Conservation (phyloP, 2,797 vertebrate species). For the Cryptoprocta ferox region DNA sequence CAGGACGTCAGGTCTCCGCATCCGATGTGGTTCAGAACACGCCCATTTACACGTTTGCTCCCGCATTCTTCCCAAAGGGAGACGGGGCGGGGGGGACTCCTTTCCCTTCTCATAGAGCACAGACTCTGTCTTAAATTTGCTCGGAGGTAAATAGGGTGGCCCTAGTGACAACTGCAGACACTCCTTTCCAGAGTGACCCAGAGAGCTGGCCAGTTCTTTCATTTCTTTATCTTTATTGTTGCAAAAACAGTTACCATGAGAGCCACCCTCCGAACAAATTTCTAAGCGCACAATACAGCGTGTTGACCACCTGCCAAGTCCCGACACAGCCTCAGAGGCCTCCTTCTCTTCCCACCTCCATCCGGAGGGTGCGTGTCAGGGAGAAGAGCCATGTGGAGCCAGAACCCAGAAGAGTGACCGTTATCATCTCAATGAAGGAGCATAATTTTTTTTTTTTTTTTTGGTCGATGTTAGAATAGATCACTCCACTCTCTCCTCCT, state of each 20-base stretch:
- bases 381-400: not conserved
- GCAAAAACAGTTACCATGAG: not conserved
- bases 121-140: not conserved
- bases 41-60: rapidly evolving
- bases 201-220: not conserved
- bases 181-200: not conserved
- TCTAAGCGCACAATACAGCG: no score
- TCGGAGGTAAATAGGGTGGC: not conserved
- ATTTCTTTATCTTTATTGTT: not conserved
- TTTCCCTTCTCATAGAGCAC: not conserved
- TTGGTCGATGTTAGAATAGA: not conserved
- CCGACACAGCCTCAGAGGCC: rapidly evolving
- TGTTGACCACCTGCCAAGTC: not conserved
- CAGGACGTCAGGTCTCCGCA: not conserved
- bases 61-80: not conserved
- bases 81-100: not conserved
- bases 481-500: not conserved
- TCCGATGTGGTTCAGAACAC: not conserved
- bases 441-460: not conserved
- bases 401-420: rapidly evolving
- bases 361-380: rapidly evolving
- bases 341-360: not conserved
- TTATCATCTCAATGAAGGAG: not conserved
- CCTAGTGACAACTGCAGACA: constrained; percentile 8
- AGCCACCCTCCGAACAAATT: not conserved